Evolutionary conservation across 2,797 vertebrate species (phyloP).

Genomic region (Cichlasoma orientale): DNA sequence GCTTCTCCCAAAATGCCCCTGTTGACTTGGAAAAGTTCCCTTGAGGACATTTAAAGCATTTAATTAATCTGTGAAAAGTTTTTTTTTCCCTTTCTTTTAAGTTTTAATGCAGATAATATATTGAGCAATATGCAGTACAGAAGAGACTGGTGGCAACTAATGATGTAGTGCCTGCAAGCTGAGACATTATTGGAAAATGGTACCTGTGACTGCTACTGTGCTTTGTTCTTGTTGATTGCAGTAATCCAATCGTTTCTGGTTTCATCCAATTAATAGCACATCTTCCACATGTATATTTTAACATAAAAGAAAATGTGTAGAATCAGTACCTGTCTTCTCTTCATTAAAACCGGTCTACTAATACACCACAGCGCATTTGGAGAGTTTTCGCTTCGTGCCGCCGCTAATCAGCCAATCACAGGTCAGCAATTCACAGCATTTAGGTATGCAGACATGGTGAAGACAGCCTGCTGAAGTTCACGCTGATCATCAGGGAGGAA

Average conservation of each 20-base stretch:
- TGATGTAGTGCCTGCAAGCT: background rate
- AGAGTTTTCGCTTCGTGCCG: background rate
- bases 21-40: background rate
- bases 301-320: background rate
- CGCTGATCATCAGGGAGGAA: too few relatives aligned
- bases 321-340: background rate
- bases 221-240: background rate
- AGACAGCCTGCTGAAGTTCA: too few relatives aligned
- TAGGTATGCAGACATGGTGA: too few relatives aligned
- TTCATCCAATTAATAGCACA: background rate
- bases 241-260: background rate
- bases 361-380: background rate
- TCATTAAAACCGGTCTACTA: background rate
- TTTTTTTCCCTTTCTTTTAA: background rate
- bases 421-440: too few relatives aligned
- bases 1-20: slow-evolving; percentile 6
- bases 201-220: background rate
- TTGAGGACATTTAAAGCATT: slow-evolving; percentile 1
- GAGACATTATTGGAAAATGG: background rate
- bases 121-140: background rate
- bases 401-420: too few relatives aligned
- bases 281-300: background rate
- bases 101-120: background rate
- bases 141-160: background rate
- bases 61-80: slow-evolving; percentile 10